These are phyloP conservation scores for Dasysyrphus albostriatus DNA, from an alignment of 2,888 invertebrate genomes.

Conservation along the genomic window DNA sequence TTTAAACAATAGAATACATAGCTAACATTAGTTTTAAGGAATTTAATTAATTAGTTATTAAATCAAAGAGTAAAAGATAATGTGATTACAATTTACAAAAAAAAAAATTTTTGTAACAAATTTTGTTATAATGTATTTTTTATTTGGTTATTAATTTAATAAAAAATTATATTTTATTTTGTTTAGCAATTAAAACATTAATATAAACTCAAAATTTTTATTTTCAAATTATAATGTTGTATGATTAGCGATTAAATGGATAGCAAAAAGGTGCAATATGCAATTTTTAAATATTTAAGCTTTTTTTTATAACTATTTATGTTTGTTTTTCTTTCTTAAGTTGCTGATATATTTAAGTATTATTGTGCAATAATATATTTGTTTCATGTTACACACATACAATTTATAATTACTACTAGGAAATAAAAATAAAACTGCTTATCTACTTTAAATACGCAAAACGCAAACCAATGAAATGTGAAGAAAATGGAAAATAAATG, in stretches of 20 bases:
- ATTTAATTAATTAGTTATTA: constrained; percentile 68
- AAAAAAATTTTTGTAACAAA: constrained; percentile 55
- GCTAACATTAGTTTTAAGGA: constrained; percentile 70
- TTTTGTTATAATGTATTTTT: constrained; percentile 38
- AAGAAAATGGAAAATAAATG: constrained; percentile 68
- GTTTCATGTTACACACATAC: constrained; percentile 65
- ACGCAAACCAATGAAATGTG: constrained; percentile 73
- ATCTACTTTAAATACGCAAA: constrained; percentile 74
- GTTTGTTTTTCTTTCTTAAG: constrained; percentile 22
- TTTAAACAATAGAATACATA: constrained; percentile 57
- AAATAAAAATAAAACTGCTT: constrained; percentile 52
- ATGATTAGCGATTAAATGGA: constrained; percentile 23
- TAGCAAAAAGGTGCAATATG: constrained; percentile 64
- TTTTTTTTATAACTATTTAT: constrained; percentile 12
- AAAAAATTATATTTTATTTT: not conserved
- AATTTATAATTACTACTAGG: constrained; percentile 67
- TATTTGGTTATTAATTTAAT: not conserved
- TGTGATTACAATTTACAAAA: constrained; percentile 66
- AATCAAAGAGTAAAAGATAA: constrained; percentile 67
- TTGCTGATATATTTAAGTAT: constrained; percentile 45
- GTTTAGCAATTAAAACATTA: constrained; percentile 39
- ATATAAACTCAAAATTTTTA: constrained; percentile 50
- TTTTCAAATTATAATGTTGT: not conserved
- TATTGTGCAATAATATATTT: constrained; percentile 51
- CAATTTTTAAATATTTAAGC: constrained; percentile 45